phyloP scores from a whole-genome alignment of 2,888 invertebrate species.

The Eucriotettix oculatus region DNA sequence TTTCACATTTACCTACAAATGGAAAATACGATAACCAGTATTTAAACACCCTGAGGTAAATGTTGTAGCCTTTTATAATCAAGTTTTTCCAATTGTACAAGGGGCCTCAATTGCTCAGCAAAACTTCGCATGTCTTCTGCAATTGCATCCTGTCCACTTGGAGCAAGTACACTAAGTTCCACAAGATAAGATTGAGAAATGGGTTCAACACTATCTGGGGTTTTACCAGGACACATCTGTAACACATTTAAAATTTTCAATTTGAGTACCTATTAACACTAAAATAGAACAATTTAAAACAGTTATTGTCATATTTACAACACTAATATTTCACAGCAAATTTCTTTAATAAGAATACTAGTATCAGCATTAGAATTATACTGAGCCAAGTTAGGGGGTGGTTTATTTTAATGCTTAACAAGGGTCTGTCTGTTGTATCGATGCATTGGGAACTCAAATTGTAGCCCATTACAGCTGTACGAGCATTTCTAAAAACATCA shows the following conservation, averaged over 20 bases:
- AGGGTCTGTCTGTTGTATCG: too few species aligned
- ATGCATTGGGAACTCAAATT: too few species aligned
- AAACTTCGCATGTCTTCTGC: slow-evolving; percentile 92
- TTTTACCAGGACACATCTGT: slow-evolving; percentile 52
- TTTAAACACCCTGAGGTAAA: background rate
- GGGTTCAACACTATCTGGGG: slow-evolving; percentile 55
- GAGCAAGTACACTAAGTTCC: slow-evolving; percentile 79
- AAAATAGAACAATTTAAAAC: background rate
- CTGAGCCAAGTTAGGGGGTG: too few species aligned
- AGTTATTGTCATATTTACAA: background rate
- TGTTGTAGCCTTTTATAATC: slow-evolving; percentile 60
- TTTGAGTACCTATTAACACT: background rate
- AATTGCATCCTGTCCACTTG: slow-evolving; percentile 83
- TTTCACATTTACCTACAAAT: too few species aligned
- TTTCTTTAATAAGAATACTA: too few species aligned
- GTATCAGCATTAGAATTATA: background rate
- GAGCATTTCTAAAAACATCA: too few species aligned
- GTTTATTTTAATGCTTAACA: too few species aligned
- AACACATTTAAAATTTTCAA: background rate
- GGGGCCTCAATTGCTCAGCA: slow-evolving; percentile 82
- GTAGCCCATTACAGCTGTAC: too few species aligned
- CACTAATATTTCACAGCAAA: too few species aligned
- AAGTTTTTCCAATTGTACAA: slow-evolving; percentile 83
- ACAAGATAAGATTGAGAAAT: slow-evolving; percentile 87
- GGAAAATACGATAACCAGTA: too few species aligned